Evolutionary conservation across 1,140 invertebrate species (phyloP).

Genomic region (Drosophila virilis): DNA sequence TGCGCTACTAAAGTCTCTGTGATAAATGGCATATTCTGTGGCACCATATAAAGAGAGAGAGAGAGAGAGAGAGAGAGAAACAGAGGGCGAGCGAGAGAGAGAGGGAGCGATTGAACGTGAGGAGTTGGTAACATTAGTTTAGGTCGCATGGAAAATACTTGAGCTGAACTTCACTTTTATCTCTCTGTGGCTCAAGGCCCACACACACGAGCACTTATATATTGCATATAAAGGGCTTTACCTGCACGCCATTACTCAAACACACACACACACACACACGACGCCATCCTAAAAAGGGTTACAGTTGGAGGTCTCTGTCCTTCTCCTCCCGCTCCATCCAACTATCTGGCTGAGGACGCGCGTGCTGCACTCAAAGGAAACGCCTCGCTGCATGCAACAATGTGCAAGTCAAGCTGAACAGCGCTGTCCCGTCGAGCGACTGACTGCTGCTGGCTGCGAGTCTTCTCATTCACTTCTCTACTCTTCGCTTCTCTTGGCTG

Average conservation of each 20-base stretch:
- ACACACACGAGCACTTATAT: conserved; percentile 16
- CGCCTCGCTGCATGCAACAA: conserved; percentile 72
- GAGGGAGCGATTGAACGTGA: conserved; percentile 1
- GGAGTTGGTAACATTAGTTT: conserved; percentile 46
- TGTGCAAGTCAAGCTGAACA: conserved; percentile 72
- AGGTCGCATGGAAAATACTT: conserved; percentile 61
- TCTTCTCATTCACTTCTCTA: background rate
- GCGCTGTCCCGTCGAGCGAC: conserved; percentile 22
- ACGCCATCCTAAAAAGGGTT: conserved; percentile 33
- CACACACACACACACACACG: conserved; percentile 14
- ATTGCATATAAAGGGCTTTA: conserved; percentile 60
- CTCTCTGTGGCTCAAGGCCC: conserved; percentile 19
- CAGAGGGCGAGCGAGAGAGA: background rate
- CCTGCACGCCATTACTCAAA: conserved; percentile 59
- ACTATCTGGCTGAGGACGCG: conserved; percentile 8
- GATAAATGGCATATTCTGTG: conserved; percentile 64
- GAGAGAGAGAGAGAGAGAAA: too few relatives aligned
- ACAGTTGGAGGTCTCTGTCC: conserved; percentile 24
- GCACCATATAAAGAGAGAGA: conserved; percentile 1
- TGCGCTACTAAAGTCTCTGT: conserved; percentile 59
- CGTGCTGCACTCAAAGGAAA: conserved; percentile 70
- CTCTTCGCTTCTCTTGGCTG: conserved; percentile 1
- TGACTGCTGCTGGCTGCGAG: conserved; percentile 10
- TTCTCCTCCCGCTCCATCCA: background rate
- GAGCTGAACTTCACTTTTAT: conserved; percentile 65